Evolutionary conservation across 2,113 vertebrate genomes (phyloP).

Genomic region (Datnioides undecimradiatus): DNA sequence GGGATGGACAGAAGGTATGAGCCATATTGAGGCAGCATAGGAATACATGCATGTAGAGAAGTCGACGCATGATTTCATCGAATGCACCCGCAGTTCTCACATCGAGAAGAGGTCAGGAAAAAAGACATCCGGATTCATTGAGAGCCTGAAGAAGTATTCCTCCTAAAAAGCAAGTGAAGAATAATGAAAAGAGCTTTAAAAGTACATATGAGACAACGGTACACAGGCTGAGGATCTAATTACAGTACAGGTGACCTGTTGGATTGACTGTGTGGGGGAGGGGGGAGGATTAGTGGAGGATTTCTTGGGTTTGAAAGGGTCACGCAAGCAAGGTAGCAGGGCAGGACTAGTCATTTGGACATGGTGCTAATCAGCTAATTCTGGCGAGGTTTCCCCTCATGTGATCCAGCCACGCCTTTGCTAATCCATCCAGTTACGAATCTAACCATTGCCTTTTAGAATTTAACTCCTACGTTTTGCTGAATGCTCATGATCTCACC

Average conservation of each 20-base stretch:
- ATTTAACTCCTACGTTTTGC: background rate
- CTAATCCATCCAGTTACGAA: conserved; percentile 16
- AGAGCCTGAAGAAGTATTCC: conserved; percentile 9
- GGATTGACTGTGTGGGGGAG: conserved; percentile 32
- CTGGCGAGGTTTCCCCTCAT: conserved; percentile 57
- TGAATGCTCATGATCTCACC: background rate
- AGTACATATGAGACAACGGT: conserved; percentile 45
- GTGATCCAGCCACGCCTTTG: conserved; percentile 38
- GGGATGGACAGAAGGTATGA: conserved; percentile 91
- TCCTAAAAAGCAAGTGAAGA: conserved; percentile 37
- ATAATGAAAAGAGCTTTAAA: conserved; percentile 41
- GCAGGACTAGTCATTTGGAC: conserved; percentile 24
- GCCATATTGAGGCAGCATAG: conserved; percentile 81
- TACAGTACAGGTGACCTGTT: conserved; percentile 74
- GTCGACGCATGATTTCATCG: conserved; percentile 84
- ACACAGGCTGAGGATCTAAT: conserved; percentile 50
- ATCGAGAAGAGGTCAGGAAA: conserved; percentile 51
- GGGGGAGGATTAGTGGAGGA: conserved; percentile 79
- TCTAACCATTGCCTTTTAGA: background rate
- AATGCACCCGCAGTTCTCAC: conserved; percentile 58
- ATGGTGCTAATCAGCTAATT: conserved; percentile 62
- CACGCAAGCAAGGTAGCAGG: conserved; percentile 49
- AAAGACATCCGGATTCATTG: conserved; percentile 62
- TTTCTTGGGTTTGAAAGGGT: conserved; percentile 75
- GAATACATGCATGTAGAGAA: conserved; percentile 82